These are phyloP conservation scores for Acomys russatus DNA, from an alignment of 2,797 vertebrate species.

Conservation along the genomic window DNA sequence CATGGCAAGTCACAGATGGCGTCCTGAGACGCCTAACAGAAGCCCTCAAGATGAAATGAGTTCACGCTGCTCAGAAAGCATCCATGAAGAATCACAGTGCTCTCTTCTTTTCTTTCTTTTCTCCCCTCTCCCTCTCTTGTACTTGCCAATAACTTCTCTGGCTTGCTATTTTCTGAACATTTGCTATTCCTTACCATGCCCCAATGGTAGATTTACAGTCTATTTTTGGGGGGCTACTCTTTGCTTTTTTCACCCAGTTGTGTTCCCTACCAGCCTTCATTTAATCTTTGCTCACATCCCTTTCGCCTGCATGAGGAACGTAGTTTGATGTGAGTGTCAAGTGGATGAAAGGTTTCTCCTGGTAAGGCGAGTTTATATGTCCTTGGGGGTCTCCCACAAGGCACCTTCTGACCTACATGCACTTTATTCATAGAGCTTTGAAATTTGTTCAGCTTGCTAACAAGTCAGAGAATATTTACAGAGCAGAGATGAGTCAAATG, in stretches of 20 bases:
- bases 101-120: background rate
- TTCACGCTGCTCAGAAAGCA: background rate
- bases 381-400: slow-evolving; percentile 41
- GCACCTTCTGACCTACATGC: slow-evolving; percentile 71
- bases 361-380: slow-evolving; percentile 46
- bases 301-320: background rate
- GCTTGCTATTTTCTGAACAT: slow-evolving; percentile 21
- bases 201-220: background rate
- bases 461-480: slow-evolving; percentile 76
- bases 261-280: slow-evolving; percentile 7
- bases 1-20: background rate
- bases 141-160: background rate
- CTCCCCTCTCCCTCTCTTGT: background rate
- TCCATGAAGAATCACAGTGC: slow-evolving; percentile 6
- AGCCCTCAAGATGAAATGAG: background rate
- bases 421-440: slow-evolving; percentile 64
- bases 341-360: background rate
- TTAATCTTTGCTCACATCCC: slow-evolving; percentile 41
- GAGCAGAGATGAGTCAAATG: slow-evolving; percentile 79
- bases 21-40: background rate
- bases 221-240: slow-evolving; percentile 1
- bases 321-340: background rate
- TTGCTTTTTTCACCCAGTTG: background rate
- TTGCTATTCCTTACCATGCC: slow-evolving; percentile 52
- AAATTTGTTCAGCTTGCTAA: slow-evolving; percentile 81